A percentile compares a stretch with the other conserved stretches of the same genome.
These are phyloP conservation scores for Meleagris gallopavo DNA, from an alignment of 2,113 vertebrate genomes.

Conservation along the genomic window DNA sequence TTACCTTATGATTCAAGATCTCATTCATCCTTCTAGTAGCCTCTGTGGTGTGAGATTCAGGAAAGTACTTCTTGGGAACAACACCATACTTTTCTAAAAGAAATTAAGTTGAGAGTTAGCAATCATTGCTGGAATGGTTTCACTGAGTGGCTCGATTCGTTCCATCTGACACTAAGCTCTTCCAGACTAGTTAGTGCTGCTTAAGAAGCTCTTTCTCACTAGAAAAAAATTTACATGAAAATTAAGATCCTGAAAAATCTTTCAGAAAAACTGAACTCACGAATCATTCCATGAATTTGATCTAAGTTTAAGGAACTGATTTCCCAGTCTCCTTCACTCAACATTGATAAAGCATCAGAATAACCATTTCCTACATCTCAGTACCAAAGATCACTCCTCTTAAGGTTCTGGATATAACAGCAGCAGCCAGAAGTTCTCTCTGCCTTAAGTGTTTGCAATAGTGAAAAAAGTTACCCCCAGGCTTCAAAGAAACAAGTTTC, in stretches of 20 bases:
- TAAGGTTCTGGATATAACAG: background rate
- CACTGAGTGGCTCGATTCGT: background rate
- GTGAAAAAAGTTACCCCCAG: background rate
- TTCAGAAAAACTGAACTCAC: background rate
- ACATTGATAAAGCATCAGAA: background rate
- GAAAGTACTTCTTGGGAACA: slow-evolving; percentile 96
- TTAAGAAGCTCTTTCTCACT: background rate
- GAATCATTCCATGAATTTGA: background rate
- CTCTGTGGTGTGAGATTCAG: slow-evolving; percentile 95
- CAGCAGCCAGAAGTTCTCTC: background rate
- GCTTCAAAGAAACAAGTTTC: slow-evolving; percentile 37
- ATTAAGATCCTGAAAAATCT: background rate
- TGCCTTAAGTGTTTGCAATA: background rate
- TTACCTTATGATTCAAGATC: slow-evolving; percentile 96
- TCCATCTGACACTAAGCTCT: background rate
- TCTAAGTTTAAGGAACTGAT: background rate
- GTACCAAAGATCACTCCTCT: background rate
- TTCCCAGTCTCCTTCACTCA: background rate
- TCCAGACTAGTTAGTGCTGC: background rate
- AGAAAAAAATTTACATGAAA: background rate
- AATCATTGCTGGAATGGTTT: background rate
- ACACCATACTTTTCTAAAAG: slow-evolving; percentile 94
- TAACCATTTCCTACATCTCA: background rate
- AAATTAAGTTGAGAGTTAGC: background rate
- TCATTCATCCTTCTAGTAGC: slow-evolving; percentile 97